Conservation (phyloP, 2,113 vertebrate species). For the Xiphophorus couchianus region DNA sequence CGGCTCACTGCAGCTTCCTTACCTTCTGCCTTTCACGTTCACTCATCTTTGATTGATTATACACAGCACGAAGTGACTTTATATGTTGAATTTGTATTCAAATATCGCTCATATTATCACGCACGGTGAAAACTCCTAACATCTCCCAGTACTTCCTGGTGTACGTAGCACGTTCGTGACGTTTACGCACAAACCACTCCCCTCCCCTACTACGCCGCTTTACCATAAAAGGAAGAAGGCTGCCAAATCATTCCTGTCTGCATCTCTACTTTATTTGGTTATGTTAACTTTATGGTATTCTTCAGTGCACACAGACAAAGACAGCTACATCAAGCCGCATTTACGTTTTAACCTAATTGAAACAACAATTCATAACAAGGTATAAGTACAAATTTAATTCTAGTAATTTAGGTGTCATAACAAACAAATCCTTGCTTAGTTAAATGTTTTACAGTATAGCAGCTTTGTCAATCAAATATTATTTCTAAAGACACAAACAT, state of each 20-base stretch:
- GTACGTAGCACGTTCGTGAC: slow-evolving; percentile 62
- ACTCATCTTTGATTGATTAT: slow-evolving; percentile 53
- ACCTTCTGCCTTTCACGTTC: slow-evolving; percentile 65
- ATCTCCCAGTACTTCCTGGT: slow-evolving; percentile 56
- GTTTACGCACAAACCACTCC: slow-evolving; percentile 30
- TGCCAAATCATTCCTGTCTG: background rate
- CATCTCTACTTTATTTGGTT: slow-evolving; percentile 63
- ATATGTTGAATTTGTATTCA: background rate
- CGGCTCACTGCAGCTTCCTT: slow-evolving; percentile 11
- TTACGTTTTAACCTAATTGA: background rate
- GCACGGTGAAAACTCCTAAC: slow-evolving; percentile 35
- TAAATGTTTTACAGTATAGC: background rate
- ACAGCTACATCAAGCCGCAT: background rate
- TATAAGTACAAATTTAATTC: no score
- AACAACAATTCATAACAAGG: background rate
- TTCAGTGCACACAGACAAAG: background rate
- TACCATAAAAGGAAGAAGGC: slow-evolving; percentile 67
- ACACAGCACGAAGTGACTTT: background rate
- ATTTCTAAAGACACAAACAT: background rate
- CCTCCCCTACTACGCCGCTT: slow-evolving; percentile 1
- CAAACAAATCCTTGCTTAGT: background rate
- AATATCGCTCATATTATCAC: background rate
- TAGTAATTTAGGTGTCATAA: background rate
- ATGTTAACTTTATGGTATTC: slow-evolving; percentile 25
- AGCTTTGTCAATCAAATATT: background rate